Conservation (phyloP, 2,888 invertebrate species). For the Drosophila tanythrix region DNA sequence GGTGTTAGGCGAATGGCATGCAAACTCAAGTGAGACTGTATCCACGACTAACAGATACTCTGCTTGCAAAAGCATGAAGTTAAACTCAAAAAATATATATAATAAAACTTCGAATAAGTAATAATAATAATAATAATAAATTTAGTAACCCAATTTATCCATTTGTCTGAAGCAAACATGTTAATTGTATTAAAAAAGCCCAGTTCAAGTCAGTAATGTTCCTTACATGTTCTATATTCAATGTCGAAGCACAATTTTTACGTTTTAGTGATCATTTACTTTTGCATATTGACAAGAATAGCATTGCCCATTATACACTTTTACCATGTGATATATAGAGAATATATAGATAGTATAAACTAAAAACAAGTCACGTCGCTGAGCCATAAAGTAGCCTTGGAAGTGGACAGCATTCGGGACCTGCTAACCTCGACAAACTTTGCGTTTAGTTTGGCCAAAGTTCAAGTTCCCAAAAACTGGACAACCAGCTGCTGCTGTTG, state of each 20-base stretch:
- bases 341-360: slow-evolving; percentile 22
- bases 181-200: not conserved
- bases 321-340: slow-evolving; percentile 7
- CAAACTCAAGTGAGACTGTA: not conserved
- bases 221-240: not conserved
- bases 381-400: slow-evolving; percentile 62
- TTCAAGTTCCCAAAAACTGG: slow-evolving; percentile 58
- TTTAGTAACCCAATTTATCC: not conserved
- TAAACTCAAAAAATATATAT: not conserved
- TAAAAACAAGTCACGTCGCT: slow-evolving; percentile 72
- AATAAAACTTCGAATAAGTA: too few relatives aligned
- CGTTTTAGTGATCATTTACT: not conserved
- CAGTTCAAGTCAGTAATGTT: not conserved
- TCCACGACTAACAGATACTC: not conserved
- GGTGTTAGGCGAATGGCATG: slow-evolving; percentile 43
- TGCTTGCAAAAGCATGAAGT: fast-evolving
- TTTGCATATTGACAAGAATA: not conserved
- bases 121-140: too few relatives aligned
- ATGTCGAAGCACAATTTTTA: not conserved
- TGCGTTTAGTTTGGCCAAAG: slow-evolving; percentile 60
- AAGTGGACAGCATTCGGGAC: slow-evolving; percentile 38
- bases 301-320: not conserved
- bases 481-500: slow-evolving; percentile 49
- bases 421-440: slow-evolving; percentile 55
- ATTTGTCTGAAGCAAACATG: too few relatives aligned